Percentiles rank a stretch among this genome's conserved stretches.
phyloP scores from a whole-genome alignment of 2,888 invertebrate species.

The Melikaiella ostensackeni region DNA sequence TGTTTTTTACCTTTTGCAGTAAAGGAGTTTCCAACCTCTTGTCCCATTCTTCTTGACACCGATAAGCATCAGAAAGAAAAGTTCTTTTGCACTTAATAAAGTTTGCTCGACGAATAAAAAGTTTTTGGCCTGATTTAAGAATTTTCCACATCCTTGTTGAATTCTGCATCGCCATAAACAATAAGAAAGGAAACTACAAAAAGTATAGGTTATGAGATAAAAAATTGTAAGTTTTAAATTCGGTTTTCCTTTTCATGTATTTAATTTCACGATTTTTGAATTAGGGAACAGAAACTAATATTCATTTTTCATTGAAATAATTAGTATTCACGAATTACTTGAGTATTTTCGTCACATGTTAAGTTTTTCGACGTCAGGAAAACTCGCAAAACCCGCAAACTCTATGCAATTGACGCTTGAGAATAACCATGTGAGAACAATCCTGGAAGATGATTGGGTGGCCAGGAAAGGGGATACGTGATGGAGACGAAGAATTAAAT shows the following conservation, averaged over 20 bases:
- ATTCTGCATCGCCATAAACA: conserved; percentile 42
- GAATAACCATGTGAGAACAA: no score
- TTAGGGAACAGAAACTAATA: not conserved
- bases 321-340: not conserved
- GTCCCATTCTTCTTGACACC: conserved; percentile 86
- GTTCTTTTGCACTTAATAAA: conserved; percentile 71
- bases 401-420: no score
- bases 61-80: conserved; percentile 86
- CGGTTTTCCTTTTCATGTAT: not conserved
- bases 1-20: conserved; percentile 78
- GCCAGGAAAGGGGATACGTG: no score
- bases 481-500: no score
- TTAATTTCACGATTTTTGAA: not conserved
- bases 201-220: conserved; percentile 9
- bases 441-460: no score
- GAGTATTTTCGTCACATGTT: no score
- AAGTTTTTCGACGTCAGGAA: not conserved
- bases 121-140: conserved; percentile 50
- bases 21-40: conserved; percentile 82
- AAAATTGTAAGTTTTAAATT: not conserved
- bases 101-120: conserved; percentile 47
- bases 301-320: not conserved
- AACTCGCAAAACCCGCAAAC: no score
- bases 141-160: conserved; percentile 55
- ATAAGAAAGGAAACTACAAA: not conserved